phyloP scores from a whole-genome alignment of 2,888 invertebrate species.

The Ganaspis brasiliensis region DNA sequence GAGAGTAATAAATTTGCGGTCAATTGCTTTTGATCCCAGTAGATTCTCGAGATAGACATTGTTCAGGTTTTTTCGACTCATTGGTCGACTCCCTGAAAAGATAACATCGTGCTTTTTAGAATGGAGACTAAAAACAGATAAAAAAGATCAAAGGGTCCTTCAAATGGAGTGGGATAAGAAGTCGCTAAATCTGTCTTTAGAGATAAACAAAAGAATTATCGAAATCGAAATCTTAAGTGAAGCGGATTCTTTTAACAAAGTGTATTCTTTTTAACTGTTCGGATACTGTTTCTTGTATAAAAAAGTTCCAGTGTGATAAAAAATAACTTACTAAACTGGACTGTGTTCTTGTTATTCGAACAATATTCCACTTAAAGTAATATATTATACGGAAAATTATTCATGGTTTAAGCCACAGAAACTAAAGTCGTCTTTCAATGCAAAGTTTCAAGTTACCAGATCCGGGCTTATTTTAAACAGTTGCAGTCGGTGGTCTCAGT shows the following conservation, averaged over 20 bases:
- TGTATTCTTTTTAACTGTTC: neutral
- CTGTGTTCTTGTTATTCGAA: neutral
- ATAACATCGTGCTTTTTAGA: conserved; percentile 12
- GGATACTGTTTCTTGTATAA: neutral
- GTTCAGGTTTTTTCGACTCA: neutral
- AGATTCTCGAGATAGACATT: neutral
- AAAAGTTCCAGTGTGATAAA: too few species aligned
- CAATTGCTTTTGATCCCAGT: neutral
- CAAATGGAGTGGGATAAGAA: conserved; percentile 5
- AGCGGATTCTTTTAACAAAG: neutral
- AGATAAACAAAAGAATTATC: conserved; percentile 37
- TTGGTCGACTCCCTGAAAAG: neutral
- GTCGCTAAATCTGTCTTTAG: conserved; percentile 20
- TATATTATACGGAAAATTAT: conserved; percentile 18
- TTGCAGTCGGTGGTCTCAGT: conserved; percentile 49
- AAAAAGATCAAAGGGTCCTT: conserved; percentile 22
- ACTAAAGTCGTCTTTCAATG: conserved; percentile 19
- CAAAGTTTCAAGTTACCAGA: conserved; percentile 46
- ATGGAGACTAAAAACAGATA: neutral
- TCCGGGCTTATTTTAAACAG: conserved; percentile 62
- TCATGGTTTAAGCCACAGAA: conserved; percentile 15
- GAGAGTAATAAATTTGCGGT: too few species aligned
- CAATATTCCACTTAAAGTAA: conserved; percentile 12
- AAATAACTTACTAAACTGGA: too few species aligned
- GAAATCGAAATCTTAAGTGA: conserved; percentile 11